Evolutionary conservation across 2,888 invertebrate genomes (phyloP).

Genomic region (Encarsia formosa): DNA sequence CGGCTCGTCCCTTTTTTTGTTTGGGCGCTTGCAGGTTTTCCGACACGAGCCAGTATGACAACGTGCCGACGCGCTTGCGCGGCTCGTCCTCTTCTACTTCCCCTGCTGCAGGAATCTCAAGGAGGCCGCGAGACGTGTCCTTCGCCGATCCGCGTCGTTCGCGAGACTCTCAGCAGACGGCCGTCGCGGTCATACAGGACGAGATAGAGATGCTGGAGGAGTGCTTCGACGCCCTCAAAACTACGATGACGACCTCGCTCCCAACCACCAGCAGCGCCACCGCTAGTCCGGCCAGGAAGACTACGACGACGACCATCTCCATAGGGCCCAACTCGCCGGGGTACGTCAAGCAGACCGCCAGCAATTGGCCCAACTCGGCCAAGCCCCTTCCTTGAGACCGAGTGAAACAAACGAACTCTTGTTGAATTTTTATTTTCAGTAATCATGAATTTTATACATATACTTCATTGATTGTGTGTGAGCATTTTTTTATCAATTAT

Average conservation of each 20-base stretch:
- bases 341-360: constrained; percentile 69
- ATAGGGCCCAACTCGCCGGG: constrained; percentile 72
- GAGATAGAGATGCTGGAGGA: constrained; percentile 48
- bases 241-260: constrained; percentile 40
- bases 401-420: no score
- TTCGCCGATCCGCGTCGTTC: constrained; percentile 42
- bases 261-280: not conserved
- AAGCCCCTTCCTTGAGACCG: no score
- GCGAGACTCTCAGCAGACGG: constrained; percentile 33
- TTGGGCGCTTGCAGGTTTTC: constrained; percentile 42
- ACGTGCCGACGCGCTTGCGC: constrained; percentile 46
- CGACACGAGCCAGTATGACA: constrained; percentile 49
- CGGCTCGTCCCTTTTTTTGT: no score
- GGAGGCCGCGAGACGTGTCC: constrained; percentile 42
- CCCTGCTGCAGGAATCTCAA: constrained; percentile 37
- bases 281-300: not conserved
- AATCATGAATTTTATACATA: no score
- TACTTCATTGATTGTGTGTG: no score
- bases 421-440: no score
- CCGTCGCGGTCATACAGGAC: constrained; percentile 32
- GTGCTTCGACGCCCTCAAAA: constrained; percentile 41
- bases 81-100: constrained; percentile 28
- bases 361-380: constrained; percentile 55
- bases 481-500: no score
- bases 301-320: not conserved